Percentiles rank a stretch among this genome's conserved stretches.
phyloP scores from a whole-genome alignment of 2,888 invertebrate species.

The Limnephilus marmoratus region DNA sequence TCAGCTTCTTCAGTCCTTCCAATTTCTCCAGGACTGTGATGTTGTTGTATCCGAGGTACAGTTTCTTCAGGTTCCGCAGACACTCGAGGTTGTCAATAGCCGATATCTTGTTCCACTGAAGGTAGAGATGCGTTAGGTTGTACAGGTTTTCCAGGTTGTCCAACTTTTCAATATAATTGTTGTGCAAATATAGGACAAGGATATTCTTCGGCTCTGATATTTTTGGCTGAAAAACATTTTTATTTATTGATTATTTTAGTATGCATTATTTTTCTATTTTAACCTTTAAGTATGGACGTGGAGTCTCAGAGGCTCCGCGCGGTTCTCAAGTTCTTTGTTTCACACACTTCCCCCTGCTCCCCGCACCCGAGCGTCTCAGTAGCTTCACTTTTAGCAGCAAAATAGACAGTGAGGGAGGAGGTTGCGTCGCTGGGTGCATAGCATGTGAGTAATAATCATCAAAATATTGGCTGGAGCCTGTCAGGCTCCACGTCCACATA shows the following conservation, averaged over 20 bases:
- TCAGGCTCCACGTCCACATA: too few relatives aligned
- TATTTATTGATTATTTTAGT: neutral
- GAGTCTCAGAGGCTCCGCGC: too few relatives aligned
- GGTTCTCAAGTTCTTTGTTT: too few relatives aligned
- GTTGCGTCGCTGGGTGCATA: too few relatives aligned
- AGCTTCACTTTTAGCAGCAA: too few relatives aligned
- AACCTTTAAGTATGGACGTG: too few relatives aligned
- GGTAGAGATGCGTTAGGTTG: slow-evolving; percentile 83
- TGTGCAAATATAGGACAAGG: slow-evolving; percentile 85
- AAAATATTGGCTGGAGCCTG: too few relatives aligned
- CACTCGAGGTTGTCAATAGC: slow-evolving; percentile 82
- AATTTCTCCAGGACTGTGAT: slow-evolving; percentile 85
- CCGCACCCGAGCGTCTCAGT: too few relatives aligned
- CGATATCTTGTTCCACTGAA: slow-evolving; percentile 87
- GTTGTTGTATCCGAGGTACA: slow-evolving; percentile 85
- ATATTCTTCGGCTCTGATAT: slow-evolving; percentile 74
- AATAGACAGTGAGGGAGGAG: too few relatives aligned
- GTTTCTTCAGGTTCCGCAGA: slow-evolving; percentile 83
- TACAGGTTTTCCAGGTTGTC: slow-evolving; percentile 82
- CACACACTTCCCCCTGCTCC: too few relatives aligned
- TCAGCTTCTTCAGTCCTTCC: slow-evolving; percentile 78
- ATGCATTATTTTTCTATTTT: too few relatives aligned
- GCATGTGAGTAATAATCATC: too few relatives aligned
- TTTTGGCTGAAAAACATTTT: slow-evolving; percentile 32
- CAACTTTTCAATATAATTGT: slow-evolving; percentile 86